Evolutionary conservation across 2,888 invertebrate genomes (phyloP).

Genomic region (Tryphoninae sp.): DNA sequence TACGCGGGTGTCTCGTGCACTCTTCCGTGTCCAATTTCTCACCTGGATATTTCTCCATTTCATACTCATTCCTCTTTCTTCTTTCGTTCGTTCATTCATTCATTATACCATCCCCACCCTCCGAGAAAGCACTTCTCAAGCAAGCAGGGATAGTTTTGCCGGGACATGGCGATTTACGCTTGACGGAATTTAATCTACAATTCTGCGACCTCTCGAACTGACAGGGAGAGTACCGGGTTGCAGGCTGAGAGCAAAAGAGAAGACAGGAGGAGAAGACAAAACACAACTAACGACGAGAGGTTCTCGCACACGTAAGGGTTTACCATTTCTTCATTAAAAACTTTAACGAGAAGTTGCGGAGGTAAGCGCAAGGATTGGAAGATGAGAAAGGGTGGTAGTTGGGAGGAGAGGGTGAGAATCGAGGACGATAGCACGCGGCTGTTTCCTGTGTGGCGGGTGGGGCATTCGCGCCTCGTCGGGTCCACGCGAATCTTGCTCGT

Average conservation of each 20-base stretch:
- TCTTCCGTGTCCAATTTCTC: constrained; percentile 3
- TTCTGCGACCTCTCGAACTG: constrained; percentile 37
- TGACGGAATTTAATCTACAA: constrained; percentile 56
- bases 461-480: constrained; percentile 53
- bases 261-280: constrained; percentile 44
- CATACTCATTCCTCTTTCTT: not conserved
- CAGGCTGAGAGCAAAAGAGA: constrained; percentile 6
- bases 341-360: constrained; percentile 55
- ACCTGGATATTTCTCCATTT: not conserved
- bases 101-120: constrained; percentile 27
- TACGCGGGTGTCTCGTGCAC: not conserved
- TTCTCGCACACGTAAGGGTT: constrained; percentile 57
- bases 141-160: constrained; percentile 34
- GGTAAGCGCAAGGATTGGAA: constrained; percentile 30
- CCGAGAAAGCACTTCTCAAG: constrained; percentile 16
- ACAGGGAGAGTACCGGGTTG: constrained; percentile 5
- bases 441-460: constrained; percentile 39
- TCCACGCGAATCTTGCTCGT: constrained; percentile 71
- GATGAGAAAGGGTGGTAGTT: constrained; percentile 34
- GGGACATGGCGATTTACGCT: constrained; percentile 33
- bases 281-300: constrained; percentile 49
- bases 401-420: constrained; percentile 43
- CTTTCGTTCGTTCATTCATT: constrained; percentile 24
- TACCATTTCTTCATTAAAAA: constrained; percentile 64
- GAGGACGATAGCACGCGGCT: constrained; percentile 51